Base-by-base conservation (phyloP, 2,113 vertebrate genomes). In the Carassius auratus region DNA sequence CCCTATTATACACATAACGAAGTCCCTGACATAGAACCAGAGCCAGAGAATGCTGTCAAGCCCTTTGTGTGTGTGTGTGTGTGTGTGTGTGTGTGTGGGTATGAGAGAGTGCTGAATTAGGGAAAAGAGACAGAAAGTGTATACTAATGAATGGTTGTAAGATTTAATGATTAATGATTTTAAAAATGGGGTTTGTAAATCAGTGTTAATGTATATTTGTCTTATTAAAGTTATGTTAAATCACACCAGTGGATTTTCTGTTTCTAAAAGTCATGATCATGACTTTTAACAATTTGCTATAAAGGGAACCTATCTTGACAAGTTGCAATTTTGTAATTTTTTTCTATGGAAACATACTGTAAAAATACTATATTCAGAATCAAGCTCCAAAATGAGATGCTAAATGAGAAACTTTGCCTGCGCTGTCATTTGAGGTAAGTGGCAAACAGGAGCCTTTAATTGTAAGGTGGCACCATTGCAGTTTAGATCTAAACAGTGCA, bases 1-100 rank as follows among this genome's bases (percentile, higher is more conserved):
- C 86, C 86, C 84, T 85, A 88, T 90, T 88, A 87, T 85, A 89
- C 76, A 73, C 77, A 86, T 86, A 88, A 90, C 84, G 30, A 30
- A 77, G 79, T 86, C 77, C 85, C 79, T 80, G 85, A 88, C 76
- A 88, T 52, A 79, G 59, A 86, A 84, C 55, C 50, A 62, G 66
- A 77, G 76, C 79, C 38, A 86, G 50, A 76, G 59, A 30, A 68
- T 62, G 19, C 76, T n/a, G 57, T 79, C 75, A 66, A 85, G 21
- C 83, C 33, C 52, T 59, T 8, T 59, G 17, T 78, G 64, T 74
- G 52, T n/a, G 57, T 48, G 61, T 62, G 74, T 64, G 52, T n/a
- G 57, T 62, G 74, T 59, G 17, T 78, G 64, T 74, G 52, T n/a
- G 57, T 48, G 61, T 62, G 74, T 64, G 36, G 0, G 1, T 26